Evolutionary conservation across 2,113 vertebrate species (phyloP).

Genomic region (Entelurus aequoreus): DNA sequence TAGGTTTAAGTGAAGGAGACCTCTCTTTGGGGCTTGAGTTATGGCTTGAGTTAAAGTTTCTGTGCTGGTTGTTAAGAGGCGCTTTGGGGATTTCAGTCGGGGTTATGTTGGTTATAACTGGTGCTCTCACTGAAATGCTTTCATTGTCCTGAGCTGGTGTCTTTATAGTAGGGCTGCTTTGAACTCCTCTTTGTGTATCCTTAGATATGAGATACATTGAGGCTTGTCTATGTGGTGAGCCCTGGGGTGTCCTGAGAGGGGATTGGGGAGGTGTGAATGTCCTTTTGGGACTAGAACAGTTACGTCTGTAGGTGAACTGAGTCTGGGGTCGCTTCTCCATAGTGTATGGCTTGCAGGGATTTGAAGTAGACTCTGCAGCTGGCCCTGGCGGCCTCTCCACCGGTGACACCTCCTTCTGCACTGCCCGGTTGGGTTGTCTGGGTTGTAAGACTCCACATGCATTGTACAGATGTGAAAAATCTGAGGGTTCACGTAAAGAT

Average conservation of each 20-base stretch:
- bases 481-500: constrained; percentile 60
- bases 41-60: constrained; percentile 53
- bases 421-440: constrained; percentile 31
- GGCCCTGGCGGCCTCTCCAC: constrained; percentile 24
- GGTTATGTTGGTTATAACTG: constrained; percentile 76
- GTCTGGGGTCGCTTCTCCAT: constrained; percentile 56
- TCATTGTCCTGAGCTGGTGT: constrained; percentile 67
- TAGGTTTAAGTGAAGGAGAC: constrained; percentile 78
- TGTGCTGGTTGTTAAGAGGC: constrained; percentile 68
- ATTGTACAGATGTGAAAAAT: constrained; percentile 59
- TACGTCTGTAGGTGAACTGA: constrained; percentile 60
- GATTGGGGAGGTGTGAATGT: constrained; percentile 56
- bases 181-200: constrained; percentile 49
- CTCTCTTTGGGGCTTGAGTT: constrained; percentile 57
- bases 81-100: constrained; percentile 83
- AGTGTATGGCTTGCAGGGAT: constrained; percentile 29
- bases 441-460: constrained; percentile 18
- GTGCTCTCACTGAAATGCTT: constrained; percentile 77
- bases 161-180: constrained; percentile 39
- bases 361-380: constrained; percentile 22
- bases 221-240: constrained; percentile 64
- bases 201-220: constrained; percentile 59
- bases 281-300: constrained; percentile 63
- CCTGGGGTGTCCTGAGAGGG: constrained; percentile 66
- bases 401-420: constrained; percentile 33